Evolutionary conservation across 1,140 invertebrate genomes (phyloP).

Genomic region (Arctopsyche grandis): DNA sequence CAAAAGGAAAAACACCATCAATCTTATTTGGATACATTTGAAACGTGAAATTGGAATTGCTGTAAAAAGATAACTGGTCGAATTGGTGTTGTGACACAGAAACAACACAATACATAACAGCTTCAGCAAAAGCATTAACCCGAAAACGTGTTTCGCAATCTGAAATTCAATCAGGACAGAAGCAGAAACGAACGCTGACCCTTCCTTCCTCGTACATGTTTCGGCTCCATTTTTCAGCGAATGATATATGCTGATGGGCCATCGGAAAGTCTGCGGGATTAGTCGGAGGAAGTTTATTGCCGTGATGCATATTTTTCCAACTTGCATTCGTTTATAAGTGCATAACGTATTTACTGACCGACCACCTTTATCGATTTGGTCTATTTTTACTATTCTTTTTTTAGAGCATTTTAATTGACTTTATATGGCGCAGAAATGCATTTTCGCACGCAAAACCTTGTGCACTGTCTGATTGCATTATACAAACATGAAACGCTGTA

Average conservation of each 20-base stretch:
- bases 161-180: conserved; percentile 23
- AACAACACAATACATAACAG: neutral
- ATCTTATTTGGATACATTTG: too few relatives aligned
- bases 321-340: conserved; percentile 5
- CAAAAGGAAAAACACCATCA: too few relatives aligned
- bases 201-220: conserved; percentile 23
- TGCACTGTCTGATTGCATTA: conserved; percentile 42
- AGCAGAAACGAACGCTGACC: conserved; percentile 24
- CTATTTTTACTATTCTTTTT: conserved; percentile 1
- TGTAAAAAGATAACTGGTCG: too few relatives aligned
- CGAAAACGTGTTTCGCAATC: conserved; percentile 30
- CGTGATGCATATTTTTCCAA: conserved; percentile 14
- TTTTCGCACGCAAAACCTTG: conserved; percentile 24
- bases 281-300: conserved; percentile 28
- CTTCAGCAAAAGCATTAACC: conserved; percentile 11
- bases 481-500: conserved; percentile 47
- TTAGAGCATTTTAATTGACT: conserved; percentile 35
- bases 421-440: conserved; percentile 33
- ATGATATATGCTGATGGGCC: conserved; percentile 39
- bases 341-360: neutral
- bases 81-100: too few relatives aligned
- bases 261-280: conserved; percentile 28
- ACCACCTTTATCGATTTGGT: neutral
- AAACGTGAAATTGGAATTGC: too few relatives aligned
- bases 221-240: conserved; percentile 36